Percentiles rank a stretch among this genome's conserved stretches.
phyloP scores from a whole-genome alignment of 2,113 vertebrate genomes.

The Gyps fulvus region DNA sequence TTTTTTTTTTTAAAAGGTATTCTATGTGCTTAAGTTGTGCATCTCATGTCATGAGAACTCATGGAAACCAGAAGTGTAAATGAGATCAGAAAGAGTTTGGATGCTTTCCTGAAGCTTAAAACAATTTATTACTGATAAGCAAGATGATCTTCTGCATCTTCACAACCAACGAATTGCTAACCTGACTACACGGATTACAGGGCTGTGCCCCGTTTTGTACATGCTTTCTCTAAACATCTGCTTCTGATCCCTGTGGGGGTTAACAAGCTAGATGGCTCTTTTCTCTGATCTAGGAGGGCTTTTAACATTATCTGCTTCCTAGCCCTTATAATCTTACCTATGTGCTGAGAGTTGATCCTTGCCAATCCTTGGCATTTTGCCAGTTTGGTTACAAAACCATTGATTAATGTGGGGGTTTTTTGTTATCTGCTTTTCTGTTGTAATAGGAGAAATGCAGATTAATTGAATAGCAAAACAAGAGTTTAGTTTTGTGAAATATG shows the following conservation, averaged over 20 bases:
- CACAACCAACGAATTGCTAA: not conserved
- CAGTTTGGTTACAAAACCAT: not conserved
- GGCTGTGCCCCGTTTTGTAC: accelerated
- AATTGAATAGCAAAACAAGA: not conserved
- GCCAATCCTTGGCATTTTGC: not conserved
- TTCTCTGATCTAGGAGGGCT: not conserved
- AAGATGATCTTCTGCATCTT: not conserved
- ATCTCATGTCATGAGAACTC: not conserved
- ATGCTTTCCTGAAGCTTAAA: not conserved
- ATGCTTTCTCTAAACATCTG: not conserved
- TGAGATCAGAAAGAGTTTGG: not conserved
- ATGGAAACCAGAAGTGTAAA: not conserved
- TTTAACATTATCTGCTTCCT: not conserved
- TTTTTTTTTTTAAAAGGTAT: not conserved
- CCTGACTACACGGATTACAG: not conserved
- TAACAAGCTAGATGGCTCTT: not conserved
- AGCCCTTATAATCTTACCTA: not conserved
- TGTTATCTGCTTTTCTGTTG: not conserved
- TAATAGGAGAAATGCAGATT: not conserved
- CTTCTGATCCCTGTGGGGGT: not conserved
- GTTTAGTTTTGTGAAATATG: not conserved
- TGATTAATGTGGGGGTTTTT: not conserved
- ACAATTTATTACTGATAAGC: not conserved
- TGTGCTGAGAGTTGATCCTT: not conserved
- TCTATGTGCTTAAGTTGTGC: not conserved